Conservation (phyloP, 53 echinoderm and acorn worm species). For the Holothuria leucospilota region DNA sequence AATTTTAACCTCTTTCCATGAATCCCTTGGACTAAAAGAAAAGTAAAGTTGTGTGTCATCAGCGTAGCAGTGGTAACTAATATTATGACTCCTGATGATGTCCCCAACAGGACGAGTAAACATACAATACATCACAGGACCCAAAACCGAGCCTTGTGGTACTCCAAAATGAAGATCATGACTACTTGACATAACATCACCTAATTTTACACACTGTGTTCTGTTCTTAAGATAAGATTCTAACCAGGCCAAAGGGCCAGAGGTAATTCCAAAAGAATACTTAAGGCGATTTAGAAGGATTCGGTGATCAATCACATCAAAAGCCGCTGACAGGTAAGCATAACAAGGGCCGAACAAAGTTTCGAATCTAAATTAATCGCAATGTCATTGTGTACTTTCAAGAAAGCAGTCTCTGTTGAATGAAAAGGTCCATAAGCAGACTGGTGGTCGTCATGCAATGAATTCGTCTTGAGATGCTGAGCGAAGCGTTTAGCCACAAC, state of each 20-base stretch:
- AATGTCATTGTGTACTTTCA: constrained; percentile 33
- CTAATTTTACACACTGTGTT: constrained; percentile 1
- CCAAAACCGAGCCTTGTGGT: constrained; percentile 5
- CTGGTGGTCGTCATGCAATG: constrained; percentile 6
- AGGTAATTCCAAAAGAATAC: constrained; percentile 1
- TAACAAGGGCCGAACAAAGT: neutral
- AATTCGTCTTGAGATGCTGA: neutral
- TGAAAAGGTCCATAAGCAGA: constrained; percentile 22
- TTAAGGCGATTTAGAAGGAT: constrained; percentile 10
- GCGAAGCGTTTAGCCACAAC: neutral
- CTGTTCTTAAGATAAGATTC: neutral
- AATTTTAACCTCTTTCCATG: neutral
- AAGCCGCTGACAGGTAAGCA: neutral
- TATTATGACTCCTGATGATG: too few species aligned
- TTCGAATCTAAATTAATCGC: neutral
- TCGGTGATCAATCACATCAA: too few species aligned
- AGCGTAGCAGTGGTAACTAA: too few species aligned
- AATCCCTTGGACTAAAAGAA: neutral
- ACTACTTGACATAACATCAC: neutral
- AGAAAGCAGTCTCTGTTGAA: constrained; percentile 19
- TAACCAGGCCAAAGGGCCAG: neutral
- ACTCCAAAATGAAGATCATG: too few species aligned
- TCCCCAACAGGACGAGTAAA: constrained; percentile 34
- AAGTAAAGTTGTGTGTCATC: neutral
- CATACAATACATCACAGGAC: neutral